Evolutionary conservation across 2,888 invertebrate species (phyloP).

Genomic region (Ceraclea dissimilis): DNA sequence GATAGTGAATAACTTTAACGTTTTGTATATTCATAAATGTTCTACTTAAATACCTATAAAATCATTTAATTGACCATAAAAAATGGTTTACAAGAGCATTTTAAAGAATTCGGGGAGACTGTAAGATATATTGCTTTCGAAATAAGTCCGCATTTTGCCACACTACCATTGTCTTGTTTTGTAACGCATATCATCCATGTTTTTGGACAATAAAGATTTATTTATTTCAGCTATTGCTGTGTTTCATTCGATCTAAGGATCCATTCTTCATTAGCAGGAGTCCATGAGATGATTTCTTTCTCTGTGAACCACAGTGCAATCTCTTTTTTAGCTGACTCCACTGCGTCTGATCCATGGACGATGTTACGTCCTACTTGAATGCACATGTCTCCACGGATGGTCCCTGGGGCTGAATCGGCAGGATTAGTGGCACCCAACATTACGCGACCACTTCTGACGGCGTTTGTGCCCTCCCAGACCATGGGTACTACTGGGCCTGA

Average conservation of each 20-base stretch:
- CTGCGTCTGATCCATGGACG: slow-evolving; percentile 93
- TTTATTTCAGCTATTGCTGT: too few relatives aligned
- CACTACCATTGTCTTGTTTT: too few relatives aligned
- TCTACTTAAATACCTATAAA: too few relatives aligned
- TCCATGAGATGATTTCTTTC: slow-evolving; percentile 77
- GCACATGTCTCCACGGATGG: slow-evolving; percentile 95
- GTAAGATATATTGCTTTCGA: too few relatives aligned
- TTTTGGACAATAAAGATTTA: too few relatives aligned
- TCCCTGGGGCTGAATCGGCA: slow-evolving; percentile 89
- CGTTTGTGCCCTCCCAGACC: slow-evolving; percentile 96
- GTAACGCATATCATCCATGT: too few relatives aligned
- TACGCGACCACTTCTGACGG: slow-evolving; percentile 89
- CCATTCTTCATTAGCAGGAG: slow-evolving; percentile 76
- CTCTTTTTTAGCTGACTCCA: slow-evolving; percentile 94
- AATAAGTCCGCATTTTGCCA: too few relatives aligned
- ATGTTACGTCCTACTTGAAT: slow-evolving; percentile 96
- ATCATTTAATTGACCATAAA: too few relatives aligned
- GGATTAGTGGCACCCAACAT: slow-evolving; percentile 98
- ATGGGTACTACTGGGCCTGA: slow-evolving; percentile 85
- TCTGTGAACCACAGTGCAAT: slow-evolving; percentile 92
- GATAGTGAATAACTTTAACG: too few relatives aligned
- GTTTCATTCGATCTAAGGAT: slow-evolving; percentile 65
- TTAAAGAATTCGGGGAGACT: too few relatives aligned
- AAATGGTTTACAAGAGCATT: too few relatives aligned
- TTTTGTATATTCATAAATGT: too few relatives aligned